Conservation (phyloP, 2,888 invertebrate genomes). For the Exephanes ischioxanthus region DNA sequence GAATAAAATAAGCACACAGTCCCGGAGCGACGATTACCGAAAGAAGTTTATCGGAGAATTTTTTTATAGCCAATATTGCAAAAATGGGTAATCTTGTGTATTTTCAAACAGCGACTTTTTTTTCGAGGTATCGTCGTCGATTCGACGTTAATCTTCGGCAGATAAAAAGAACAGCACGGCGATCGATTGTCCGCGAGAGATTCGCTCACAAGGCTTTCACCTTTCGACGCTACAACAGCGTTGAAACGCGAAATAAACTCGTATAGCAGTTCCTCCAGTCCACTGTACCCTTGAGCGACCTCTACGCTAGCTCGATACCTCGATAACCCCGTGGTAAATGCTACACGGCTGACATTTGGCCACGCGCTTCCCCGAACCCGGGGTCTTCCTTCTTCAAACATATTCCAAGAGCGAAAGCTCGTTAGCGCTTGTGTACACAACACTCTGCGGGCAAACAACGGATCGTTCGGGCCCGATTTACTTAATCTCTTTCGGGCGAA, state of each 20-base stretch:
- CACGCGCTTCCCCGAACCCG: conserved; percentile 14
- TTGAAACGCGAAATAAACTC: background rate
- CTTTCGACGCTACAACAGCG: background rate
- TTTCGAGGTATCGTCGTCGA: background rate
- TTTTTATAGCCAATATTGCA: too few relatives aligned
- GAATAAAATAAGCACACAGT: too few relatives aligned
- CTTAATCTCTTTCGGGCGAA: conserved; percentile 73
- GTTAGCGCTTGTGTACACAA: conserved; percentile 71
- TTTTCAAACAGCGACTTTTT: background rate
- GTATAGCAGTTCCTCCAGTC: background rate
- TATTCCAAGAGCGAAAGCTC: conserved; percentile 72
- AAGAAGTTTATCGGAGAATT: too few relatives aligned
- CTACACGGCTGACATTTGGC: conserved; percentile 24
- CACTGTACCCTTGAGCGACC: background rate
- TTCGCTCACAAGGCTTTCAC: background rate
- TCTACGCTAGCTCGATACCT: background rate
- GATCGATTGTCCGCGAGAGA: conserved; percentile 1
- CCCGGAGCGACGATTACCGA: too few relatives aligned
- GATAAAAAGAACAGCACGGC: background rate
- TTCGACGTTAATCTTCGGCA: background rate
- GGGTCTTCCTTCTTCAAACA: conserved; percentile 60
- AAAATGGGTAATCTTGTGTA: too few relatives aligned
- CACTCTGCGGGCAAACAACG: conserved; percentile 72
- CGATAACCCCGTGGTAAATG: conserved; percentile 17
- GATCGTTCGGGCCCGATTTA: conserved; percentile 78